phyloP scores from a whole-genome alignment of 2,797 vertebrate genomes.

The Aphelocoma californica region DNA sequence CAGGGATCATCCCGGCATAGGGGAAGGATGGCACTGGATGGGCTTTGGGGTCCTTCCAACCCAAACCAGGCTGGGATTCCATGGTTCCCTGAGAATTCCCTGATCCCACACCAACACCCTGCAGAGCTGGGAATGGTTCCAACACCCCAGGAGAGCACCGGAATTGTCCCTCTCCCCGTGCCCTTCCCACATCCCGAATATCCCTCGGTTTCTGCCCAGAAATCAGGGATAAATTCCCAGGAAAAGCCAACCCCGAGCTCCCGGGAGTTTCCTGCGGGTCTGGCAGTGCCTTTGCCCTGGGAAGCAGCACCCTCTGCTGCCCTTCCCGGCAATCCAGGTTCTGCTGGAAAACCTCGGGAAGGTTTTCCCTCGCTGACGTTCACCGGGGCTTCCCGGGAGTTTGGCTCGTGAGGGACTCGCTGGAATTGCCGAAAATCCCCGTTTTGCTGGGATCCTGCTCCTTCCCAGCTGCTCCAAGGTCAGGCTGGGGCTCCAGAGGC shows the following conservation, averaged over 20 bases:
- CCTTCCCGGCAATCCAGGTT: not conserved
- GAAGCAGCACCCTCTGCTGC: constrained; percentile 45
- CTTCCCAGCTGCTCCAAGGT: not conserved
- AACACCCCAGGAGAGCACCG: accelerated
- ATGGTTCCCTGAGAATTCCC: not conserved
- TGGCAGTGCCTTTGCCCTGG: not conserved
- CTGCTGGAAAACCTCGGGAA: not conserved
- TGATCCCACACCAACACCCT: accelerated
- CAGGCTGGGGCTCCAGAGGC: not conserved
- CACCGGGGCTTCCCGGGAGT: not conserved
- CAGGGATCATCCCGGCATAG: not conserved
- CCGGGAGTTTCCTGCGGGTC: accelerated
- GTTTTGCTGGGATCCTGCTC: not conserved
- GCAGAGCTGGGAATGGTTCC: accelerated
- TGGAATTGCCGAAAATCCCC: not conserved
- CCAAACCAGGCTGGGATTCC: not conserved
- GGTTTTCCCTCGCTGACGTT: accelerated
- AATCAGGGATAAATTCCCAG: accelerated
- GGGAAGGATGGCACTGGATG: not conserved
- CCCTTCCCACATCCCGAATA: not conserved
- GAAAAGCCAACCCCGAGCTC: accelerated
- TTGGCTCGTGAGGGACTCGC: not conserved
- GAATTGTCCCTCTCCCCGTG: not conserved
- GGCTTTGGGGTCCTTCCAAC: not conserved
- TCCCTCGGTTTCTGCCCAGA: not conserved